Evolutionary conservation across 1,140 invertebrate species (phyloP), one percentile per base, ranked within the genome.

Genomic region (Pararge aegeria): DNA sequence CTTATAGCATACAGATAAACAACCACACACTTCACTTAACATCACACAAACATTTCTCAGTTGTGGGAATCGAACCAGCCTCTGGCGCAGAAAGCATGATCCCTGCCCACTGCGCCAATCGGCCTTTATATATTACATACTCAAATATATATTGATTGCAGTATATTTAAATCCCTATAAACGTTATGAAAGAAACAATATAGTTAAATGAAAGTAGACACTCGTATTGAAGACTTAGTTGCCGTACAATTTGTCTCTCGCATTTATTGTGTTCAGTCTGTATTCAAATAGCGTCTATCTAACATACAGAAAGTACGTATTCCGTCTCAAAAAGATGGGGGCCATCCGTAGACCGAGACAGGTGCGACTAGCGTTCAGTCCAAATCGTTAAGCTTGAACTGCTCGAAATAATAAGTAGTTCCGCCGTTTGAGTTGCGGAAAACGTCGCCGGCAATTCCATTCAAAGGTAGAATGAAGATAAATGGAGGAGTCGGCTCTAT

Each of bases 401-500:
- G 83, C 70, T 84, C 77, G 61, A 85, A 88, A 88, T 88, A 87
- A 89, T 88, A 88, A 80, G 79, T 82, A 82, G 80, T 82, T 81
- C 74, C 61, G 75, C 55, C 77, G 73, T 80, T 83, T 83, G 76
- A 83, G 78, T 83, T 89, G 86, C 83, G 81, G 78, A 66, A 71
- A 79, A 84, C 74, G 82, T 89, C 82, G 68, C 73, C 71, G 78
- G 73, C 83, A 86, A 86, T 87, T 83, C 78, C 70, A 87, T 83
- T 86, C 80, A 83, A 88, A 85, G 80, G 67, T 78, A 73, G 79
- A 87, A 89, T 86, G 78, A 87, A 83, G 86, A 87, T 84, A 89
- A 87, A 89, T 89, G 82, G 77, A 74, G 51, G 61, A 83, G 64
- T 80, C 75, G 75, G 73, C 70, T 83, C 68, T 73, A 76, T 87